Evolutionary conservation across 2,113 vertebrate genomes (phyloP), one percentile per base, ranked within the genome.

Genomic region (Scalopus aquaticus): DNA sequence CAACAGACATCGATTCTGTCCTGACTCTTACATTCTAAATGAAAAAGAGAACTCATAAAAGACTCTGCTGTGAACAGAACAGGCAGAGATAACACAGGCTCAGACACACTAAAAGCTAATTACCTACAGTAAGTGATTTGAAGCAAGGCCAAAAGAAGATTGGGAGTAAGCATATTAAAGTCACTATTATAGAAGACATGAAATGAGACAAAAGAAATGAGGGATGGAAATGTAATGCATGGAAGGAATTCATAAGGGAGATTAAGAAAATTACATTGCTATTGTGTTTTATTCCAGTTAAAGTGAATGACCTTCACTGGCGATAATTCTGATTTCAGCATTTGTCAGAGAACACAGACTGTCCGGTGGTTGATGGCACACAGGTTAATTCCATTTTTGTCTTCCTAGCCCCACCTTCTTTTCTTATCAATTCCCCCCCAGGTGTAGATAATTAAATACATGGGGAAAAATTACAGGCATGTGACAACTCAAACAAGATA

Each of bases 191-290:
- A 92, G 80, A 89, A 97, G 90, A 93, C 84, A 90, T 58, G 80
- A 97, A 98, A 96, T 83, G 84, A 97, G 94, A 96, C 93, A 96
- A 97, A 97, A 97, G 96, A 98, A 96, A 96, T 88, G 42, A 96
- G 28, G 62, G 81, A 94, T 97, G 76, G 95, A 97, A 98, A 97
- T 90, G 15, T 94, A 96, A 95, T 72, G 58, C 73, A 88, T 62
- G 73, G 65, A 95, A 96, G 51, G 6, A 69, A 96, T 91, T 96
- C 62, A 88, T 92, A 70, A 0, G 30, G 74, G 91, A 97, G 74
- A 97, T 98, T 86, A 97, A 94, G 93, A 93, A 95, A 91, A 97
- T 95, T 87, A 92, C 65, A 92, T 80, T 65, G 83, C 82, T 95
- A 46, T 84, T 97, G 73, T 94, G 72, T 96, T 98, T 97, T 44